Conservation (phyloP, 2,113 vertebrate genomes). For the Ctenodactylus gundi region DNA sequence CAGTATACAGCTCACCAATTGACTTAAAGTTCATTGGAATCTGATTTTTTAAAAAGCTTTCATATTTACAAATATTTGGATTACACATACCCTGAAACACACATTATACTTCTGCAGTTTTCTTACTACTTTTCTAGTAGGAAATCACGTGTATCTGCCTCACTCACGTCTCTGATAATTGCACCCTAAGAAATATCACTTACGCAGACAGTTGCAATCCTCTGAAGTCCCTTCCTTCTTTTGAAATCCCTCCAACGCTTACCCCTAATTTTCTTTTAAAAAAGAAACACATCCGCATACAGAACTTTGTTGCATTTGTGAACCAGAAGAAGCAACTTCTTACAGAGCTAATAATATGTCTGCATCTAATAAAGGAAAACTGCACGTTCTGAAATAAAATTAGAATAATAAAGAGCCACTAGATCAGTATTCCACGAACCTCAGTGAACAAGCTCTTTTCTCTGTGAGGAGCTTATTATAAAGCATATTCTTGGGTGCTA, state of each 20-base stretch:
- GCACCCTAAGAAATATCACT: background rate
- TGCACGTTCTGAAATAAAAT: slow-evolving; percentile 34
- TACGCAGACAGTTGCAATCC: background rate
- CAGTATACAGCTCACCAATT: background rate
- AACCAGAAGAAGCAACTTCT: slow-evolving; percentile 21
- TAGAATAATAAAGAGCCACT: slow-evolving; percentile 35
- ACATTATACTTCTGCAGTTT: background rate
- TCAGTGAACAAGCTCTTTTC: slow-evolving; percentile 8
- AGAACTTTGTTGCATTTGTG: background rate
- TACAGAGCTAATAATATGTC: slow-evolving; percentile 9
- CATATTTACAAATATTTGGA: background rate
- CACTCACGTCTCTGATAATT: background rate
- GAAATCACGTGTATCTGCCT: background rate
- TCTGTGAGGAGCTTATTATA: slow-evolving; percentile 16
- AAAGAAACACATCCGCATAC: background rate
- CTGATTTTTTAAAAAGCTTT: background rate
- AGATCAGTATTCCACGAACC: slow-evolving; percentile 25
- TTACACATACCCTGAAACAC: background rate
- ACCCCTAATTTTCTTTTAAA: background rate
- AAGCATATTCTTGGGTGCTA: background rate
- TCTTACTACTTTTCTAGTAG: background rate
- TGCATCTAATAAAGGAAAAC: slow-evolving; percentile 22
- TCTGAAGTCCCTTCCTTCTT: background rate
- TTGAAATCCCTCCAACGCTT: background rate
- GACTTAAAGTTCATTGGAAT: background rate